phyloP scores from a whole-genome alignment of 2,888 invertebrate species.

The Drosophila setosimentum region DNA sequence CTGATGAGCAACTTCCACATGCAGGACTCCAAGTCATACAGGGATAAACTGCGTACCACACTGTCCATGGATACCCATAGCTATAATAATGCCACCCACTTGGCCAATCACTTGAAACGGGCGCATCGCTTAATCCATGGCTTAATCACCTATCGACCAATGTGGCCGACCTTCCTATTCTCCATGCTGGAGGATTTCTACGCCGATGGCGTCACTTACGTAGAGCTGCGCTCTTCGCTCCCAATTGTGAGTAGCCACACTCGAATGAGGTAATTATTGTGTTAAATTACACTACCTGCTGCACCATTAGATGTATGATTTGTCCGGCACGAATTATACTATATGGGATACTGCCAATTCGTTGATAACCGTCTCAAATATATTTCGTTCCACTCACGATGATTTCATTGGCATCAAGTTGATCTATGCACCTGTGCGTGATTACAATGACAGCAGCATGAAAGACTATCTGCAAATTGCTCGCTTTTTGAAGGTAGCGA shows the following conservation, averaged over 20 bases:
- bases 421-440: conserved; percentile 88
- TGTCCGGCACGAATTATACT: conserved; percentile 87
- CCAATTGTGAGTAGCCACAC: conserved; percentile 82
- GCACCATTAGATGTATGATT: conserved; percentile 86
- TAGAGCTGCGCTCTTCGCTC: conserved; percentile 88
- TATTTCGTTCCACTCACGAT: conserved; percentile 86
- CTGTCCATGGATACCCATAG: conserved; percentile 62
- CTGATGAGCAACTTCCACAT: conserved; percentile 47
- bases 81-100: conserved; percentile 86
- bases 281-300: not conserved
- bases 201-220: conserved; percentile 89
- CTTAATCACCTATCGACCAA: conserved; percentile 87
- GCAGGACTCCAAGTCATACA: conserved; percentile 53
- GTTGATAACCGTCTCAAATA: conserved; percentile 86
- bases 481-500: conserved; percentile 51
- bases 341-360: conserved; percentile 86
- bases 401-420: conserved; percentile 89
- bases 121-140: conserved; percentile 86
- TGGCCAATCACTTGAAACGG: conserved; percentile 87
- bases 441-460: conserved; percentile 83
- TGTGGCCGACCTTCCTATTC: conserved; percentile 88
- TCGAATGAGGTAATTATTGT: not conserved
- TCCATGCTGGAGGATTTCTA: conserved; percentile 87
- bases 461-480: conserved; percentile 64
- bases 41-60: conserved; percentile 82